Conservation (phyloP, 2,797 vertebrate species). For the Coendou prehensilis region DNA sequence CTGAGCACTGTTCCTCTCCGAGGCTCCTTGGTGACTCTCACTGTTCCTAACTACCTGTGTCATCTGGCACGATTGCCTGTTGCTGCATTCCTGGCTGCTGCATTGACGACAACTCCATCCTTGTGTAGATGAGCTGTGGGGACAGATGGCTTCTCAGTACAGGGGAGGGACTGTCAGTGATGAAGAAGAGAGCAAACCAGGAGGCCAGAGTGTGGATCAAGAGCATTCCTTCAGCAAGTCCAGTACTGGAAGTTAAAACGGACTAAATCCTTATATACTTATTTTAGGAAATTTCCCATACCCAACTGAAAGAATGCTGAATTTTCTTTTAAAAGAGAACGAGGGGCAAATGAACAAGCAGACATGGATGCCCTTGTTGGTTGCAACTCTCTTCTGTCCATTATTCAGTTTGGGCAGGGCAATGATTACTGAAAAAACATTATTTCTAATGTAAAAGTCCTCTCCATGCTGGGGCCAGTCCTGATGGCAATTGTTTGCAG, state of each 20-base stretch:
- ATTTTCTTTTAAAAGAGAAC: neutral
- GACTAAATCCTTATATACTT: neutral
- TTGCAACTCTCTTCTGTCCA: neutral
- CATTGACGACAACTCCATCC: conserved; percentile 66
- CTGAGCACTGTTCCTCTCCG: neutral
- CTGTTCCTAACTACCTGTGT: conserved; percentile 76
- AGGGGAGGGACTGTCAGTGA: conserved; percentile 73
- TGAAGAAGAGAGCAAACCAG: neutral
- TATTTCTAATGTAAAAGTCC: neutral
- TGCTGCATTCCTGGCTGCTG: conserved; percentile 69
- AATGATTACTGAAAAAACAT: neutral
- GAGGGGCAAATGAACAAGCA: neutral
- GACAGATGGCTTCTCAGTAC: conserved; percentile 82
- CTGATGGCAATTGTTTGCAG: neutral
- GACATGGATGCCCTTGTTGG: neutral
- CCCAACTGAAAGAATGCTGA: neutral
- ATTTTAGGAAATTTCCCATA: neutral
- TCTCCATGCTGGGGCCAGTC: neutral
- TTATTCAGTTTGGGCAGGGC: neutral
- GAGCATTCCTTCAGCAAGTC: neutral
- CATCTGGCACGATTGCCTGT: conserved; percentile 73
- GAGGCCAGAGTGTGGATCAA: neutral
- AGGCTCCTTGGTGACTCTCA: conserved; percentile 74
- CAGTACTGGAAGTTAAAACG: conserved; percentile 14
- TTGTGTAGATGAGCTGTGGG: conserved; percentile 77